These are phyloP conservation scores for Agapetus fuscipes DNA, from an alignment of 2,888 invertebrate genomes.

Conservation along the genomic window DNA sequence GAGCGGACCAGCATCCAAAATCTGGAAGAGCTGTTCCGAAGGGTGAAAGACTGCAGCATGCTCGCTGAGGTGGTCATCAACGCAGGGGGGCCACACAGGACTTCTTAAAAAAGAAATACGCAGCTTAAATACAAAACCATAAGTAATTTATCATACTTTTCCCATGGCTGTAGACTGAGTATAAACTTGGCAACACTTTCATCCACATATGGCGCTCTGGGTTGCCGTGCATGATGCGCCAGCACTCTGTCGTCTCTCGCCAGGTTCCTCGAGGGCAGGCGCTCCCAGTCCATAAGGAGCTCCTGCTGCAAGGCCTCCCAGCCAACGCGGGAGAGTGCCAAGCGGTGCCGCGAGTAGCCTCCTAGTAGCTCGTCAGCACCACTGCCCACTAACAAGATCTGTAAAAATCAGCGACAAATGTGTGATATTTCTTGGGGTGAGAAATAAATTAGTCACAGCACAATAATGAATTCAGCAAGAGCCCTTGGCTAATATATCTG, in stretches of 20 bases:
- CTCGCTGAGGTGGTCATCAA: no score
- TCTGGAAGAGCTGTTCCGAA: no score
- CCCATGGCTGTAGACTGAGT: conserved; percentile 53
- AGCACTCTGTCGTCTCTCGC: conserved; percentile 92
- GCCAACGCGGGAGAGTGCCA: conserved; percentile 50
- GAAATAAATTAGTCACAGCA: no score
- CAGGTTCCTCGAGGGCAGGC: conserved; percentile 84
- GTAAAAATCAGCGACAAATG: no score
- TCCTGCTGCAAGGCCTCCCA: conserved; percentile 50
- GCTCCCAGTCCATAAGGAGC: conserved; percentile 66
- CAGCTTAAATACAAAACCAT: no score
- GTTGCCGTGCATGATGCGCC: conserved; percentile 77
- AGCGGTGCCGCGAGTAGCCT: conserved; percentile 85
- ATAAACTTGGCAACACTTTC: conserved; percentile 59
- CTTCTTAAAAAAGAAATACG: no score
- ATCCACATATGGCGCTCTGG: conserved; percentile 72
- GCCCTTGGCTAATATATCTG: no score
- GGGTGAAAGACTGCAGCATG: no score
- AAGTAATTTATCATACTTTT: conserved; percentile 52
- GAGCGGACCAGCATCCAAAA: no score
- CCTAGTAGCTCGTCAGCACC: conserved; percentile 97
- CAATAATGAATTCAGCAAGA: neutral
- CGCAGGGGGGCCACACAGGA: no score
- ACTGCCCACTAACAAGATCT: conserved; percentile 80
- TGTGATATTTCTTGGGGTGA: no score